These are phyloP conservation scores for Ornithorhynchus anatinus DNA, from an alignment of 2,113 vertebrate genomes.

Conservation along the genomic window DNA sequence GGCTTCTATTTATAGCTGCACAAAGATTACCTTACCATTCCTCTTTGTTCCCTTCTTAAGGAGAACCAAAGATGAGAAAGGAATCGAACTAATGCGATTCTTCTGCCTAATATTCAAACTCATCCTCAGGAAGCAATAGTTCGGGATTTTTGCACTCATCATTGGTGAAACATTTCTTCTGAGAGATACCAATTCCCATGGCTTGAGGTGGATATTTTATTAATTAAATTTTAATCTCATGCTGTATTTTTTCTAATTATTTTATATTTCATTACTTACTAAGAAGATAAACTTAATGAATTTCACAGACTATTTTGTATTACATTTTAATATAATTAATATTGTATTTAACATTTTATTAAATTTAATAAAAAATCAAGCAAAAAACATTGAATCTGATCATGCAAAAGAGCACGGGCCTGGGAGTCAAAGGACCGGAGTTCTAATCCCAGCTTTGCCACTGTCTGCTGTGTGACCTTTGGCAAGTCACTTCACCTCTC, in stretches of 20 bases:
- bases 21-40: background rate
- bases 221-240: background rate
- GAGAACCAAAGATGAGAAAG: background rate
- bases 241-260: background rate
- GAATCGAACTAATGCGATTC: background rate
- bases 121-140: constrained; percentile 15
- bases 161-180: background rate
- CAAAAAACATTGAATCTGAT: background rate
- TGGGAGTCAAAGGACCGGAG: too few relatives aligned
- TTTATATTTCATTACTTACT: background rate
- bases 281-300: background rate
- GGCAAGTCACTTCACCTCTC: too few relatives aligned
- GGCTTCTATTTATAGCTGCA: constrained; percentile 60
- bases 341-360: too few relatives aligned
- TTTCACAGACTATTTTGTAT: background rate
- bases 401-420: background rate
- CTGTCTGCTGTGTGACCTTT: too few relatives aligned
- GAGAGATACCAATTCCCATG: background rate
- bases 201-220: background rate
- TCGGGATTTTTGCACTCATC: constrained; percentile 8
- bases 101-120: background rate
- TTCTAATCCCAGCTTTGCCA: too few relatives aligned
- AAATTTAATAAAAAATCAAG: background rate
- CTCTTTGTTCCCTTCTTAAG: background rate
- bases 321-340: too few relatives aligned